Evolutionary conservation across 1,140 invertebrate species (phyloP), one percentile per base, ranked within the genome.

Genomic region (Aphelenchoides besseyi): DNA sequence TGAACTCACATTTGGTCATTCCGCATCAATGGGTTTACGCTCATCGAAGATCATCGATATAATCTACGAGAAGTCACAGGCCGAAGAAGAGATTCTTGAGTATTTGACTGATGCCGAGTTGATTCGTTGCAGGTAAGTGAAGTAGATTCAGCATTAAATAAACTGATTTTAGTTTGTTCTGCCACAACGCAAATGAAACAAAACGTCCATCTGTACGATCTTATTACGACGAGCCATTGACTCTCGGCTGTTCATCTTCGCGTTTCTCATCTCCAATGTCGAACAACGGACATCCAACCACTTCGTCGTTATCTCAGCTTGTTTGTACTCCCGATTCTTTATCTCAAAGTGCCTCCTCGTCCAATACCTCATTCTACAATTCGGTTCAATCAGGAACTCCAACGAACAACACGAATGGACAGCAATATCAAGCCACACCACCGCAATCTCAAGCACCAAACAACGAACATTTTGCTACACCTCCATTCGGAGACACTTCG

Each of bases 41-140:
- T 48, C 35, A 18, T 70, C 69, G 5, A 70, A 70, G 18, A 35
- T 70, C 3, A 12, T 70, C 0, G 69, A 70, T 26, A 48, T 37
- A 16, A 30, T 70, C 35, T 70, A 70, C 36, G 69, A 70, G 12
- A 69, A 68, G 18, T 26, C 59, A 3, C 62, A 70, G 37, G 33
- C 63, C 3, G 61, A 69, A 30, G 69, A 70, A 29, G 63, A 70
- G 18, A 48, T 70, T 23, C 18, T 69, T 1, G 69, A 70, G 29
- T 63, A 48, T 54, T 16, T 70, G 2, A 29, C 55, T 2, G 69
- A 70, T 52, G 69, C 69, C 12, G 69, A 70, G 35, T 29, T 70
- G 16, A 29, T 70, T 26, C 30, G 69, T 26, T 3, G 41, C 2
- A 69, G n/a, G n/a, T n/a, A n/a, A n/a, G n/a, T n/a, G n/a, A n/a